Evolutionary conservation across 23 tunicate genomes (phyloP).

Genomic region (Botrylloides violaceus): DNA sequence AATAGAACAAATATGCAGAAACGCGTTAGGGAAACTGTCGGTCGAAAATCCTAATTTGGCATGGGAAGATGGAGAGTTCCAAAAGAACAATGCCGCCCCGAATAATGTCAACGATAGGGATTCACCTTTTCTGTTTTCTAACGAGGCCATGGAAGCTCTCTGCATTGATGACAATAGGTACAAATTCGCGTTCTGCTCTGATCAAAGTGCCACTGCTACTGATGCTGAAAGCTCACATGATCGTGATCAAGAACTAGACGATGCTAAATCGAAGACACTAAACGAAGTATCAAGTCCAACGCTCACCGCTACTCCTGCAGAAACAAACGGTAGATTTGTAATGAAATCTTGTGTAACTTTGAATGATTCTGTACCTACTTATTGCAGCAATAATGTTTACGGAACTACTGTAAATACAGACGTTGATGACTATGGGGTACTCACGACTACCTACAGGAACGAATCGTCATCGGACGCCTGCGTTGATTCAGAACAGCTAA

Average conservation of each 20-base stretch:
- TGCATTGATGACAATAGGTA: slow-evolving; percentile 7
- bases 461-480: too few species aligned
- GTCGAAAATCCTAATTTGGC: not conserved
- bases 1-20: slow-evolving; percentile 1
- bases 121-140: slow-evolving; percentile 21
- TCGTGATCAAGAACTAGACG: slow-evolving; percentile 11
- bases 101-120: not conserved
- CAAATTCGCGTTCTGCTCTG: slow-evolving; percentile 25
- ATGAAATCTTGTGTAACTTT: too few species aligned
- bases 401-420: too few species aligned
- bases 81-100: not conserved
- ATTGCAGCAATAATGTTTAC: too few species aligned
- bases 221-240: slow-evolving; percentile 21
- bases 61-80: not conserved
- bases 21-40: slow-evolving; percentile 3
- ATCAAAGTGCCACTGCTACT: slow-evolving; percentile 11
- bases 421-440: too few species aligned
- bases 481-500: too few species aligned
- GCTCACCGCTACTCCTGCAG: too few species aligned
- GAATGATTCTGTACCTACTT: too few species aligned
- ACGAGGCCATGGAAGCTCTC: slow-evolving; percentile 12
- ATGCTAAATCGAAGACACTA: not conserved
- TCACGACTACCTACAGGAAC: too few species aligned
- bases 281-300: too few species aligned
- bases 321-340: too few species aligned